Evolutionary conservation across 2,888 invertebrate genomes (phyloP).

Genomic region (Allacma fusca): DNA sequence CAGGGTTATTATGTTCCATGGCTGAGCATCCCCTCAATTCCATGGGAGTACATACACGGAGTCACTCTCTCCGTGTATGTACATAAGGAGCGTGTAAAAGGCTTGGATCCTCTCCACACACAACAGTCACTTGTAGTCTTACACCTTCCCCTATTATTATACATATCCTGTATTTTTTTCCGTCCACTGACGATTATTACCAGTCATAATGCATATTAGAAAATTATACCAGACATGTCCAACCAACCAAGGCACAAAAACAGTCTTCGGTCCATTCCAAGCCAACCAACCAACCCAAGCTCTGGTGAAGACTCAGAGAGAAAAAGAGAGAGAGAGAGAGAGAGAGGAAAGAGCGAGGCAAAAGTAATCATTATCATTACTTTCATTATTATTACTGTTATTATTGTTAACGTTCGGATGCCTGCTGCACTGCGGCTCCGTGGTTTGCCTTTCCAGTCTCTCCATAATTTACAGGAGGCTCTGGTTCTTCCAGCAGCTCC

Average conservation of each 20-base stretch:
- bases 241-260: neutral
- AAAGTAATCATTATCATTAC: slow-evolving; percentile 46
- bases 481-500: too few relatives aligned
- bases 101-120: too few relatives aligned
- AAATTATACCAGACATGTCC: slow-evolving; percentile 1
- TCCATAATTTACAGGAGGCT: slow-evolving; percentile 13
- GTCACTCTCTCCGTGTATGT: too few relatives aligned
- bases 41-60: too few relatives aligned
- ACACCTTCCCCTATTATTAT: slow-evolving; percentile 39
- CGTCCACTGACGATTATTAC: slow-evolving; percentile 2
- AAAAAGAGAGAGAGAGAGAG: too few relatives aligned
- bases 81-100: too few relatives aligned
- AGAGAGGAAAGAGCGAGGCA: slow-evolving; percentile 18
- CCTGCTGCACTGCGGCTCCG: slow-evolving; percentile 31
- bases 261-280: neutral
- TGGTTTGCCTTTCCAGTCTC: neutral
- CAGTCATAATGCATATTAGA: slow-evolving; percentile 8
- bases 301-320: too few relatives aligned
- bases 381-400: slow-evolving; percentile 46
- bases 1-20: too few relatives aligned
- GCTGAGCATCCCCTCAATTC: too few relatives aligned
- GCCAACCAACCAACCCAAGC: too few relatives aligned
- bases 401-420: slow-evolving; percentile 25
- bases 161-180: slow-evolving; percentile 34
- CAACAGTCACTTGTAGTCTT: too few relatives aligned